Conservation (phyloP, 2,888 invertebrate genomes). For the Polyploca ridens region DNA sequence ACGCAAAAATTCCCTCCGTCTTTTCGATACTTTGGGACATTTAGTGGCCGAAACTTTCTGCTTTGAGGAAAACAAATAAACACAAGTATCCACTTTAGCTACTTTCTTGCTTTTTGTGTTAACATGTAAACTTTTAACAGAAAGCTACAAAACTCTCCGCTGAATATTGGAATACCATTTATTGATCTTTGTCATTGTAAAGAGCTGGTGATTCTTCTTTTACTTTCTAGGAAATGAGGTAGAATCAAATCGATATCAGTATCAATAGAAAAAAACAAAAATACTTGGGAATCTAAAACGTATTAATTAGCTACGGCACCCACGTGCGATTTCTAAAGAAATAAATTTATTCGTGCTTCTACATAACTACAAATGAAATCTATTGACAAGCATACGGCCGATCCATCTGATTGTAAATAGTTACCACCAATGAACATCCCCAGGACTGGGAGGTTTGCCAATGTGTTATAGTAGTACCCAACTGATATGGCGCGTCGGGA, state of each 20-base stretch:
- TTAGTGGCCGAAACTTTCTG: slow-evolving; percentile 5
- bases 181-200: neutral
- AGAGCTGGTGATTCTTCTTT: neutral
- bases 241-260: neutral
- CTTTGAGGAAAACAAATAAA: slow-evolving; percentile 2
- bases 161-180: neutral
- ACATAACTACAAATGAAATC: neutral
- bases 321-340: neutral
- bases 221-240: neutral
- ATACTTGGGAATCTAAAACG: neutral
- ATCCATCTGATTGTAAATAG: too few species aligned
- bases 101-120: neutral
- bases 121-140: neutral
- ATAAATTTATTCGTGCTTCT: neutral
- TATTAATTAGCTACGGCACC: too few species aligned
- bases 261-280: neutral
- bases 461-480: too few species aligned
- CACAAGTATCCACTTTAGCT: neutral
- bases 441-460: too few species aligned
- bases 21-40: neutral
- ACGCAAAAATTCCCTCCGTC: neutral
- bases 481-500: too few species aligned
- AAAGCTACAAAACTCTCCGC: neutral
- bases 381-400: too few species aligned
- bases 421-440: too few species aligned